These are phyloP conservation scores for Rhamphomyia laevipes DNA, from an alignment of 2,888 invertebrate species.

Conservation along the genomic window DNA sequence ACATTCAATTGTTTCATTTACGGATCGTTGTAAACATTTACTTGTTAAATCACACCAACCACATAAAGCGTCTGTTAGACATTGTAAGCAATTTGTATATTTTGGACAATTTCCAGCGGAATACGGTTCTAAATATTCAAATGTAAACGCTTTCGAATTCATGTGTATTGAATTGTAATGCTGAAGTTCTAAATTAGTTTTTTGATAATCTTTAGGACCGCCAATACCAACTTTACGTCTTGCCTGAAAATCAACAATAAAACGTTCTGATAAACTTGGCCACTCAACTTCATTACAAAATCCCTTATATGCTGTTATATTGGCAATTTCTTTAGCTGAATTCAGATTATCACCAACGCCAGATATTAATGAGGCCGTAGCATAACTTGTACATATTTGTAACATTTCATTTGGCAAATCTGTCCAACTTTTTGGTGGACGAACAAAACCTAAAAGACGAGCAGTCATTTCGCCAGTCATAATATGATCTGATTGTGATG, in stretches of 20 bases:
- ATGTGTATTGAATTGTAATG: slow-evolving; percentile 54
- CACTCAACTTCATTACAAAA: slow-evolving; percentile 57
- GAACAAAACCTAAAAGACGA: slow-evolving; percentile 66
- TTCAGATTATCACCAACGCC: slow-evolving; percentile 36
- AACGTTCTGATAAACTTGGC: slow-evolving; percentile 51
- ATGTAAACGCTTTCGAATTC: slow-evolving; percentile 72
- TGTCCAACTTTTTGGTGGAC: slow-evolving; percentile 65
- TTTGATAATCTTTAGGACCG: slow-evolving; percentile 50
- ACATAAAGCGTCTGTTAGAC: slow-evolving; percentile 77
- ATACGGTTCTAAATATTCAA: slow-evolving; percentile 81
- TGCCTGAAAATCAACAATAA: slow-evolving; percentile 57
- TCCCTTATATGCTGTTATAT: slow-evolving; percentile 55
- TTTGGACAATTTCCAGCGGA: slow-evolving; percentile 64
- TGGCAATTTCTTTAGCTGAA: slow-evolving; percentile 43
- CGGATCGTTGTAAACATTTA: slow-evolving; percentile 53
- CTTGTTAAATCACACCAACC: slow-evolving; percentile 82
- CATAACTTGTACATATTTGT: slow-evolving; percentile 67
- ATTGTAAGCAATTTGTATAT: slow-evolving; percentile 76
- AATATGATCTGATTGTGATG: slow-evolving; percentile 54
- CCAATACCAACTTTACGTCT: slow-evolving; percentile 41
- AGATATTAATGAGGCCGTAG: slow-evolving; percentile 54
- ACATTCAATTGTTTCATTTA: slow-evolving; percentile 55
- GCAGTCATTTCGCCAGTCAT: slow-evolving; percentile 64
- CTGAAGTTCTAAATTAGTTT: slow-evolving; percentile 71
- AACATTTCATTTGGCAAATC: slow-evolving; percentile 53